These are phyloP conservation scores for Cyprinella venusta DNA, from an alignment of 2,797 vertebrate species.

Conservation along the genomic window DNA sequence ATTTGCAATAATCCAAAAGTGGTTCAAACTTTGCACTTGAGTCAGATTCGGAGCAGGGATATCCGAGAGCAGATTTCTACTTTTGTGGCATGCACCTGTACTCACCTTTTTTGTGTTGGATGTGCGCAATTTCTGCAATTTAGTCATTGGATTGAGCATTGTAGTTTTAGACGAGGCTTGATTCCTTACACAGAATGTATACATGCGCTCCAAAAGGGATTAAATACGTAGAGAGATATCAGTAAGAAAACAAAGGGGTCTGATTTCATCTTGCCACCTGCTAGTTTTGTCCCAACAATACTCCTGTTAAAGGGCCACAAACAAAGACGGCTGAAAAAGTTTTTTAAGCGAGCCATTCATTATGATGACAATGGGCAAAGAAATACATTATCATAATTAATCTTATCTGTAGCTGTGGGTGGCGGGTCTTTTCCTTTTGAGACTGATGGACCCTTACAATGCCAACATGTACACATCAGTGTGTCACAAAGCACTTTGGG, in stretches of 20 bases:
- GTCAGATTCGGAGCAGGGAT: neutral
- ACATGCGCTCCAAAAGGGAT: neutral
- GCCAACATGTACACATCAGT: slow-evolving; percentile 76
- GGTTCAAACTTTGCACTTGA: neutral
- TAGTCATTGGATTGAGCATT: neutral
- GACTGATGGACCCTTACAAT: slow-evolving; percentile 78
- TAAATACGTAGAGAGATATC: slow-evolving; percentile 20
- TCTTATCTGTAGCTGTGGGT: slow-evolving; percentile 92
- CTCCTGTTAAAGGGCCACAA: slow-evolving; percentile 85
- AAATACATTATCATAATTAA: slow-evolving; percentile 99
- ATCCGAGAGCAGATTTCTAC: neutral
- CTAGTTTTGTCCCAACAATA: slow-evolving; percentile 85
- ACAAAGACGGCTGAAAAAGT: slow-evolving; percentile 89
- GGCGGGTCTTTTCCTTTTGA: slow-evolving; percentile 79
- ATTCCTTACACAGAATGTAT: neutral
- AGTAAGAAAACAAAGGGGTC: slow-evolving; percentile 66
- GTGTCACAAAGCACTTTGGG: slow-evolving; percentile 70
- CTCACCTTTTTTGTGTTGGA: neutral
- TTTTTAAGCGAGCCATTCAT: slow-evolving; percentile 92
- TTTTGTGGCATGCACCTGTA: neutral
- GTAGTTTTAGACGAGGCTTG: neutral
- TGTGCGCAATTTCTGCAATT: neutral
- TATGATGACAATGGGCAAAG: slow-evolving; percentile 91
- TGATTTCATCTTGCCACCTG: slow-evolving; percentile 88
- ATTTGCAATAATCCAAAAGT: neutral